Evolutionary conservation across 2,888 invertebrate species (phyloP).

Genomic region (Sarcophaga subvicina): DNA sequence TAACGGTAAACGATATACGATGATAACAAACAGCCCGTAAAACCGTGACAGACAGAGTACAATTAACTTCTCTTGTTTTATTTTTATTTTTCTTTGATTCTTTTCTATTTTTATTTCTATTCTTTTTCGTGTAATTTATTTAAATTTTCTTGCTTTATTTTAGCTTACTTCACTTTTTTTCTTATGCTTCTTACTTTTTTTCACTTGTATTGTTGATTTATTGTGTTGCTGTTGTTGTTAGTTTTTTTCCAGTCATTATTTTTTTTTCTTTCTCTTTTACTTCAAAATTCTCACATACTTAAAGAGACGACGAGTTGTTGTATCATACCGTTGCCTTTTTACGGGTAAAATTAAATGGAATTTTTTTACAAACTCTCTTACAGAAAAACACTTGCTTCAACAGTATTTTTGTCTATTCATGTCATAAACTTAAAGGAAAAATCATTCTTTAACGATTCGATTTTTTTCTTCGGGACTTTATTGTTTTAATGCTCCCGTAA

Average conservation of each 20-base stretch:
- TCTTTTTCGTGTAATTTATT: background rate
- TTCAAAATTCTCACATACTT: background rate
- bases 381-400: conserved; percentile 21
- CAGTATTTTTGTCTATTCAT: conserved; percentile 41
- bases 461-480: background rate
- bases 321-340: no score
- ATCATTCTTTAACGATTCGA: background rate
- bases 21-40: conserved; percentile 37
- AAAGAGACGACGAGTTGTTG: background rate
- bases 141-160: background rate
- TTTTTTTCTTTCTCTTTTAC: background rate
- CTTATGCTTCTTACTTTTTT: conserved; percentile 4
- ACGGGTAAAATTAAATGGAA: background rate
- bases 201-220: conserved; percentile 12
- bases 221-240: background rate
- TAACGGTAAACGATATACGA: conserved; percentile 32
- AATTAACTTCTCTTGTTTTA: conserved; percentile 31
- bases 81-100: no score
- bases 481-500: conserved; percentile 17
- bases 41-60: conserved; percentile 47
- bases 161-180: conserved; percentile 1
- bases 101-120: no score
- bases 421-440: conserved; percentile 31
- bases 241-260: background rate
- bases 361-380: conserved; percentile 4